A percentile compares a stretch with the other conserved stretches of the same genome.
These are phyloP conservation scores for Zosterops borbonicus DNA, from an alignment of 2,113 vertebrate genomes.

Conservation along the genomic window DNA sequence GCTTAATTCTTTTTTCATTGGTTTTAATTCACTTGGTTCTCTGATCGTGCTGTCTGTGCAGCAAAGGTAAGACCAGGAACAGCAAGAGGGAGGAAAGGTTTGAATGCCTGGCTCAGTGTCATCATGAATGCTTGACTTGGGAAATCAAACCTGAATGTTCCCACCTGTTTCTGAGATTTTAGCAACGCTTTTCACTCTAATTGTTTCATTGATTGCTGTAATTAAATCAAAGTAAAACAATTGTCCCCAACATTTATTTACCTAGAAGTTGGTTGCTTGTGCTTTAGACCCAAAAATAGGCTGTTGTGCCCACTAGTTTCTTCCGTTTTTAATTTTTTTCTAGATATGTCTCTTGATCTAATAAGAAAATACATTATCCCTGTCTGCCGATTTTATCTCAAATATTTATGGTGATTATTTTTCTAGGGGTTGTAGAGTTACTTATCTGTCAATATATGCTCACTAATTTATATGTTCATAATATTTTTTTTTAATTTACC, in stretches of 20 bases:
- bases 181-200: not conserved
- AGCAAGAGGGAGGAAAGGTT: not conserved
- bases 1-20: not conserved
- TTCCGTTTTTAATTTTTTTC: not conserved
- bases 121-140: not conserved
- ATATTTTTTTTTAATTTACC: not conserved
- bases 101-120: not conserved
- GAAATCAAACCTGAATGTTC: slow-evolving; percentile 33
- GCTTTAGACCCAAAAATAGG: not conserved
- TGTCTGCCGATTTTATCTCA: not conserved
- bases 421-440: not conserved
- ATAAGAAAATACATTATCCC: not conserved
- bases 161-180: slow-evolving; percentile 29
- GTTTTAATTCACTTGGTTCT: not conserved
- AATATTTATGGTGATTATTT: not conserved
- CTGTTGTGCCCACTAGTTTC: not conserved
- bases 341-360: not conserved
- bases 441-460: slow-evolving; percentile 23
- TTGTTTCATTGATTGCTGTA: not conserved
- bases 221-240: not conserved
- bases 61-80: not conserved
- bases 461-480: not conserved
- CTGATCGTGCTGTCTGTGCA: not conserved
- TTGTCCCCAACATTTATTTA: not conserved
- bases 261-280: not conserved